Percentiles rank a stretch among this genome's conserved stretches.
Conservation (phyloP, 2,797 vertebrate genomes). For the Myripristis murdjan region DNA sequence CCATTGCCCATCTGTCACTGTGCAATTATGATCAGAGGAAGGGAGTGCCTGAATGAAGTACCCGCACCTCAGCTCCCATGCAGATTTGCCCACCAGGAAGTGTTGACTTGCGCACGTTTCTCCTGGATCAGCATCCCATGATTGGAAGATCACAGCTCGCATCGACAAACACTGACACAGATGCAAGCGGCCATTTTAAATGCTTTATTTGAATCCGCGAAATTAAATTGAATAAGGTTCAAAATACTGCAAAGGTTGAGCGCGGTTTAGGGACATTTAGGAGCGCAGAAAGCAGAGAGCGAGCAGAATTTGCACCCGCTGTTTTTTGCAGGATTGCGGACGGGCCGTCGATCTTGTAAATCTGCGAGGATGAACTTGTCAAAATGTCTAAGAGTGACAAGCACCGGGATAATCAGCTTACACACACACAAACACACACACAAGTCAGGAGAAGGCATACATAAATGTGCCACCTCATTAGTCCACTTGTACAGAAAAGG, state of each 20-base stretch:
- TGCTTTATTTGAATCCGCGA: conserved; percentile 60
- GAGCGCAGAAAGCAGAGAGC: conserved; percentile 52
- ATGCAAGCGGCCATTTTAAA: conserved; percentile 28
- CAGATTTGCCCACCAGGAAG: conserved; percentile 63
- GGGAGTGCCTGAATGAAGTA: conserved; percentile 55
- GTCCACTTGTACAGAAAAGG: background rate
- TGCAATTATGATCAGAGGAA: conserved; percentile 72
- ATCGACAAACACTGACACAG: conserved; percentile 68
- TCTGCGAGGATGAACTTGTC: conserved; percentile 19
- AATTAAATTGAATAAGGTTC: conserved; percentile 72
- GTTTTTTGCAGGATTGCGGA: conserved; percentile 37
- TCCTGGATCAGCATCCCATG: conserved; percentile 58
- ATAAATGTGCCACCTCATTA: background rate
- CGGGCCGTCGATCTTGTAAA: conserved; percentile 1
- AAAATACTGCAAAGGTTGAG: conserved; percentile 62
- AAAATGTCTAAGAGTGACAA: conserved; percentile 21
- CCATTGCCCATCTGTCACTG: conserved; percentile 78
- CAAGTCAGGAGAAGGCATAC: conserved; percentile 3
- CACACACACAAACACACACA: conserved; percentile 3
- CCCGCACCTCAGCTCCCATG: conserved; percentile 59
- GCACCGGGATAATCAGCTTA: background rate
- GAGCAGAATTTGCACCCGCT: conserved; percentile 31
- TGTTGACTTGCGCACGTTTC: conserved; percentile 45
- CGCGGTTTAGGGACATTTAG: conserved; percentile 61
- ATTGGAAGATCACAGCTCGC: conserved; percentile 63